Evolutionary conservation across 92 coral and sea anemone species (phyloP).

Genomic region (Siderastrea siderea): DNA sequence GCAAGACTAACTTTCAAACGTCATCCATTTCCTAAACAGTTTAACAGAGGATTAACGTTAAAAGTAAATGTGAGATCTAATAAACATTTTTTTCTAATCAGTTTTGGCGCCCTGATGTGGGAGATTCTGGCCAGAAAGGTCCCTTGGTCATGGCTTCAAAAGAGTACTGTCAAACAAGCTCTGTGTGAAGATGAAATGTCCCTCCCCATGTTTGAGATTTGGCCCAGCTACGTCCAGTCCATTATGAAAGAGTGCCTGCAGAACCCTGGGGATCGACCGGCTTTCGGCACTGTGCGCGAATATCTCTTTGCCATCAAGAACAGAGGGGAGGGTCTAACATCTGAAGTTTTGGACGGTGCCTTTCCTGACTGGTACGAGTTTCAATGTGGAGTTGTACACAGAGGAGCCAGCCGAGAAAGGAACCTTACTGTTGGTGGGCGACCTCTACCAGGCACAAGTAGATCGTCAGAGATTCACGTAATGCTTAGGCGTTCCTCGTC

Average conservation of each 20-base stretch:
- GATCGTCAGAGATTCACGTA: constrained; percentile 19
- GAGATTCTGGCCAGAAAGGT: constrained; percentile 82
- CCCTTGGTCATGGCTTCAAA: constrained; percentile 94
- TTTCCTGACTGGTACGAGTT: constrained; percentile 66
- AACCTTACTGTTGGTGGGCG: neutral
- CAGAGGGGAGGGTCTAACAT: constrained; percentile 47
- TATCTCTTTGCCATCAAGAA: constrained; percentile 24
- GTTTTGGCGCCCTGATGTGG: constrained; percentile 93
- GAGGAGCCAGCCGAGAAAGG: neutral
- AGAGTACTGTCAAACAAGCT: constrained; percentile 53
- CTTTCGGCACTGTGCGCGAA: constrained; percentile 33
- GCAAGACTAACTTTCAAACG: too few species aligned
- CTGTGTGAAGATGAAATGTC: constrained; percentile 36
- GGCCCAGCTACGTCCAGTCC: constrained; percentile 74
- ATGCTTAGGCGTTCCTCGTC: constrained; percentile 37
- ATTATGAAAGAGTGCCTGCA: constrained; percentile 52
- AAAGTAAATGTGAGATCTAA: neutral
- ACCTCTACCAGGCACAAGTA: neutral
- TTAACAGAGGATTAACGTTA: neutral
- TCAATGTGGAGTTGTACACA: neutral
- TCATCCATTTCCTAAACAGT: neutral
- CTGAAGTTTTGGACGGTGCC: constrained; percentile 61
- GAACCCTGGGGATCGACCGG: constrained; percentile 23
- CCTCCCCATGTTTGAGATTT: constrained; percentile 71
- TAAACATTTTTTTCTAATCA: neutral